These are phyloP conservation scores for Archivesica marissinica DNA, from an alignment of 1,140 invertebrate genomes.

Conservation along the genomic window DNA sequence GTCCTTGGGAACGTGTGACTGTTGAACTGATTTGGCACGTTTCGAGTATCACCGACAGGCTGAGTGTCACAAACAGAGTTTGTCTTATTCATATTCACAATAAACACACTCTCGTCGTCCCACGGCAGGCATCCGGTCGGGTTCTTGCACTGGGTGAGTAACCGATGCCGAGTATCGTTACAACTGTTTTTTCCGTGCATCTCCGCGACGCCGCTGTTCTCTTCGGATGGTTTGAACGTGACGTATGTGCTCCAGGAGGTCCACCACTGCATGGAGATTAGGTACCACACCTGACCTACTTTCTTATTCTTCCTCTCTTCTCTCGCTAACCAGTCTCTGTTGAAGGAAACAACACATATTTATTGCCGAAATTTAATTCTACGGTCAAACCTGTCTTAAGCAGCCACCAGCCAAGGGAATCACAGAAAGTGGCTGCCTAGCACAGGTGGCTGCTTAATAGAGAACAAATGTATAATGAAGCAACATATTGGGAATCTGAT, in stretches of 20 bases:
- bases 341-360: conserved; percentile 1
- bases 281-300: conserved; percentile 93
- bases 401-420: neutral
- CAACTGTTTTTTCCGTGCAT: conserved; percentile 4
- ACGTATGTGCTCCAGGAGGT: conserved; percentile 90
- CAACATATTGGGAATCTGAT: too few relatives aligned
- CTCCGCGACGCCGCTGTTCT: conserved; percentile 25
- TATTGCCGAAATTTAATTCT: neutral
- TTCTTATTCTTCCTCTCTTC: conserved; percentile 90
- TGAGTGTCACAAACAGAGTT: conserved; percentile 45
- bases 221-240: conserved; percentile 53
- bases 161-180: conserved; percentile 34
- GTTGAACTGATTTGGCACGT: conserved; percentile 27
- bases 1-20: conserved; percentile 61
- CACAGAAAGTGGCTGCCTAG: neutral
- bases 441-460: neutral
- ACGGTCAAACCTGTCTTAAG: neutral
- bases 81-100: conserved; percentile 66
- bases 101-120: conserved; percentile 78
- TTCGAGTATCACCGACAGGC: conserved; percentile 6
- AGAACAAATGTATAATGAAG: neutral
- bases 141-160: conserved; percentile 51
- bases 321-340: conserved; percentile 89
- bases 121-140: conserved; percentile 67
- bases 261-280: conserved; percentile 94